Conservation (phyloP, 2,888 invertebrate species). For the Oscheius onirici region DNA sequence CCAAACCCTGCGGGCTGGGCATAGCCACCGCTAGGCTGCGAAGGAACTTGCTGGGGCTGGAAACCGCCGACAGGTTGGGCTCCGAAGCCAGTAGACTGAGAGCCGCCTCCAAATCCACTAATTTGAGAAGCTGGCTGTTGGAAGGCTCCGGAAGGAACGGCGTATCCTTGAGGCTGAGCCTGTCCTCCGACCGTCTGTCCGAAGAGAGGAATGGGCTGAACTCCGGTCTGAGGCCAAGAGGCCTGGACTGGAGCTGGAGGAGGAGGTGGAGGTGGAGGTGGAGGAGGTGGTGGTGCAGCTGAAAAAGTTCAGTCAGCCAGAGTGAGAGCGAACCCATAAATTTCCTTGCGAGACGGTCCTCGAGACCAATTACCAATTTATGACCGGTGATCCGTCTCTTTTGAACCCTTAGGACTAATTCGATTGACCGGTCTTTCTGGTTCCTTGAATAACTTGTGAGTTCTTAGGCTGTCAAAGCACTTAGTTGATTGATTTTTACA, state of each 20-base stretch:
- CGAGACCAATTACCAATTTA: too few relatives aligned
- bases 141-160: slow-evolving; percentile 2
- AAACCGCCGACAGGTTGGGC: slow-evolving; percentile 6
- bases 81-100: neutral
- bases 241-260: neutral
- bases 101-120: neutral
- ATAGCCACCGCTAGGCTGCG: slow-evolving; percentile 5
- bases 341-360: too few relatives aligned
- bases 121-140: neutral
- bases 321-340: neutral
- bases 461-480: too few relatives aligned
- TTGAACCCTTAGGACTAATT: too few relatives aligned
- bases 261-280: slow-evolving; percentile 12
- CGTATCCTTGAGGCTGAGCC: neutral
- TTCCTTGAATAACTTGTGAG: too few relatives aligned
- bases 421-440: too few relatives aligned
- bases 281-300: slow-evolving; percentile 24
- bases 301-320: neutral
- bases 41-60: neutral
- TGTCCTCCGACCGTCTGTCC: slow-evolving; percentile 14
- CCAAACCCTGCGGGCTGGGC: neutral
- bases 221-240: neutral
- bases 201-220: slow-evolving; percentile 24
- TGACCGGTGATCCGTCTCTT: too few relatives aligned
- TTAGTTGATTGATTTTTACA: too few relatives aligned